Evolutionary conservation across 2,113 vertebrate species (phyloP).

Genomic region (Eupsittula cactorum): DNA sequence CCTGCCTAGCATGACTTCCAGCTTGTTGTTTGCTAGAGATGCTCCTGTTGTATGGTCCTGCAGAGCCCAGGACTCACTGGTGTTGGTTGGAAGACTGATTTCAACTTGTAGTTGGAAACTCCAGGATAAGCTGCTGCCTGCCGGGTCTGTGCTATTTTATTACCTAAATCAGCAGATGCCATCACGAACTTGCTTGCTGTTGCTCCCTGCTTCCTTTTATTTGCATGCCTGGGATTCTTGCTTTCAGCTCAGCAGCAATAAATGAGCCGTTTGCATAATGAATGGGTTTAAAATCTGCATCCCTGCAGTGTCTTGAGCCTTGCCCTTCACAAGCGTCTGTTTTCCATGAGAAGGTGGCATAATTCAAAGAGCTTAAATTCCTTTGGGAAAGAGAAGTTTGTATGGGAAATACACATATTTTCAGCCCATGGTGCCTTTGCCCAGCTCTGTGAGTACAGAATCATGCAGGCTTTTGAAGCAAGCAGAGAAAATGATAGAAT

Average conservation of each 20-base stretch:
- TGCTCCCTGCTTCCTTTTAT: slow-evolving; percentile 10
- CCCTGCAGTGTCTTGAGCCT: slow-evolving; percentile 1
- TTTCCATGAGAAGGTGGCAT: neutral
- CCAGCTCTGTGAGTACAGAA: neutral
- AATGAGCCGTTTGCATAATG: slow-evolving; percentile 57
- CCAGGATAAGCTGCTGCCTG: neutral
- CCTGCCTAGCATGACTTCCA: neutral
- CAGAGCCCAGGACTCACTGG: neutral
- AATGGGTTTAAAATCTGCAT: slow-evolving; percentile 17
- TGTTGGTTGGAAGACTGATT: neutral
- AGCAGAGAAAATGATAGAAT: neutral
- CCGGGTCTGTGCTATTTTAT: neutral
- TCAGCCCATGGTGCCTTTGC: neutral
- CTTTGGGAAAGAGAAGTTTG: neutral
- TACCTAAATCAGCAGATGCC: slow-evolving; percentile 18
- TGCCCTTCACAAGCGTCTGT: slow-evolving; percentile 1
- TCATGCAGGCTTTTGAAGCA: neutral
- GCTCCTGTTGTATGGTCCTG: neutral
- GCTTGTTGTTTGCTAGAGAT: neutral
- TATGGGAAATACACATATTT: neutral
- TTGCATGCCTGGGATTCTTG: slow-evolving; percentile 57
- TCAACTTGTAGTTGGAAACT: neutral
- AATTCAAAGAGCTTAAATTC: neutral
- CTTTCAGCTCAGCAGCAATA: slow-evolving; percentile 37
- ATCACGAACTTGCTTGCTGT: neutral